These are phyloP conservation scores for Empis stercorea DNA, from an alignment of 2,888 invertebrate genomes.

Conservation along the genomic window DNA sequence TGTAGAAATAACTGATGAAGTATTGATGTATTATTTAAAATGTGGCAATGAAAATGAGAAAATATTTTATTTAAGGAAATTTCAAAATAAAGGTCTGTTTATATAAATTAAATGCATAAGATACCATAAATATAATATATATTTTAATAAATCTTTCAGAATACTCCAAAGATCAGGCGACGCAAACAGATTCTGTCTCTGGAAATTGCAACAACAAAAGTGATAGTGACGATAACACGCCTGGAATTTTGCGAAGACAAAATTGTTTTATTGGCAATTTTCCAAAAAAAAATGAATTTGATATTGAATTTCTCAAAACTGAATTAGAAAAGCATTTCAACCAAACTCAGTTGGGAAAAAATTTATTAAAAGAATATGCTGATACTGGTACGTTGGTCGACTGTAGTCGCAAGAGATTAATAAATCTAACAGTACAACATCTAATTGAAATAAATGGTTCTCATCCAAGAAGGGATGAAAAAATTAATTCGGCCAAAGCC, in stretches of 20 bases:
- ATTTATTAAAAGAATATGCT: background rate
- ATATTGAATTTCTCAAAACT: background rate
- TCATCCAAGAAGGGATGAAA: background rate
- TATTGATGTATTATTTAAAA: background rate
- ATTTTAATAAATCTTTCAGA: too few species aligned
- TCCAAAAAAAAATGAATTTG: background rate
- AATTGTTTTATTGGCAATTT: background rate
- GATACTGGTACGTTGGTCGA: background rate
- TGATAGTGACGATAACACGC: background rate
- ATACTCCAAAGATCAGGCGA: too few species aligned
- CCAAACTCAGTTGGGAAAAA: background rate
- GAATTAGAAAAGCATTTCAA: background rate
- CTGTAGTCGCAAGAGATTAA: background rate
- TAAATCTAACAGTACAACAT: background rate
- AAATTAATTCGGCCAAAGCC: background rate
- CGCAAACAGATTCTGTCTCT: background rate
- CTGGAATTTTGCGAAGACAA: background rate
- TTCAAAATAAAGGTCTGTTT: background rate
- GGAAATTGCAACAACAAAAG: background rate
- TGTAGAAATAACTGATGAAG: background rate
- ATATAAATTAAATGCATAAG: background rate
- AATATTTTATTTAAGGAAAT: background rate
- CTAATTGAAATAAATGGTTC: background rate
- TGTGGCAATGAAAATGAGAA: background rate
- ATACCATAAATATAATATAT: too few species aligned